phyloP scores from a whole-genome alignment of 2,113 vertebrate genomes.

The Dipodomys stephensi region DNA sequence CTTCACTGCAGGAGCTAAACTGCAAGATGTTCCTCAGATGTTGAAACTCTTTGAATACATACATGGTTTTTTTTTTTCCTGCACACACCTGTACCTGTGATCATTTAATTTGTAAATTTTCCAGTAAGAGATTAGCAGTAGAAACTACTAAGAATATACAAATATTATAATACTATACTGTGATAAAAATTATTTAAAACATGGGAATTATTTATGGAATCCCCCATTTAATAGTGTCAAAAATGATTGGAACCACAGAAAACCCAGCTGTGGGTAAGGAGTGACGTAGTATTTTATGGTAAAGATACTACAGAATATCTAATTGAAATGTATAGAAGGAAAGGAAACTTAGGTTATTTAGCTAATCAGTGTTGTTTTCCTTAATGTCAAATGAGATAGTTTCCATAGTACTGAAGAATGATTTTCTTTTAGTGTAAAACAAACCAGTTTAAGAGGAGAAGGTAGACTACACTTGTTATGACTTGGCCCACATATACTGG shows the following conservation, averaged over 20 bases:
- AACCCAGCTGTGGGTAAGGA: neutral
- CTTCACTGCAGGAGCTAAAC: neutral
- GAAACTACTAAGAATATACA: neutral
- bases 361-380: neutral
- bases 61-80: neutral
- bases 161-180: neutral
- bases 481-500: neutral
- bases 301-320: constrained; percentile 9
- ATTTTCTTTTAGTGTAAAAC: neutral
- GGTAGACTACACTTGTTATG: neutral
- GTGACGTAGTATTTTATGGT: neutral
- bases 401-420: neutral
- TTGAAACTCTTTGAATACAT: neutral
- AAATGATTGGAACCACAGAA: neutral
- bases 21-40: neutral
- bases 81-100: neutral
- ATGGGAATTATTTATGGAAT: neutral
- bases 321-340: constrained; percentile 24
- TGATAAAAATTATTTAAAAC: constrained; percentile 3
- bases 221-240: constrained; percentile 2
- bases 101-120: too few relatives aligned
- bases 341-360: constrained; percentile 25
- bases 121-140: neutral
- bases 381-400: neutral
- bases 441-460: constrained; percentile 1